These are phyloP conservation scores for Pollimyrus isidori DNA, from an alignment of 2,113 vertebrate species.

Conservation along the genomic window DNA sequence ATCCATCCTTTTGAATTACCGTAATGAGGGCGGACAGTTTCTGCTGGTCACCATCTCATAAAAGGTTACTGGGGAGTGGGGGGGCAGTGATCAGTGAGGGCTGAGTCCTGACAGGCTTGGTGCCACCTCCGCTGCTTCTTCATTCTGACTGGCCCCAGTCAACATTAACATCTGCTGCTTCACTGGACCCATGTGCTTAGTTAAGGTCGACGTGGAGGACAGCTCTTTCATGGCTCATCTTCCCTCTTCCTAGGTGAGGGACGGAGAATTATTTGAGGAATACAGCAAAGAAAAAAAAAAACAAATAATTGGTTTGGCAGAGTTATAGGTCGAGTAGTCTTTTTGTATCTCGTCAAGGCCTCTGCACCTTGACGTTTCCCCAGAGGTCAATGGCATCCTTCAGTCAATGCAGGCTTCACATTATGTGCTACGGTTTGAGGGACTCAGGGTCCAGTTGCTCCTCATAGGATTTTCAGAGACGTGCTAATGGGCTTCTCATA, in stretches of 20 bases:
- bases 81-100: neutral
- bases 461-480: neutral
- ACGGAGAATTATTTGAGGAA: conserved; percentile 26
- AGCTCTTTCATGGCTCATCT: conserved; percentile 20
- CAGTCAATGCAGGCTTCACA: neutral
- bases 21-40: conserved; percentile 37
- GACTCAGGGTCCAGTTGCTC: neutral
- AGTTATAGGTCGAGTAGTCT: conserved; percentile 22
- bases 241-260: conserved; percentile 27
- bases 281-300: conserved; percentile 6
- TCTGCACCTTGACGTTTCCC: conserved; percentile 20
- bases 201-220: neutral
- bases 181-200: neutral
- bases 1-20: conserved; percentile 50
- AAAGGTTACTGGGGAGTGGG: conserved; percentile 20
- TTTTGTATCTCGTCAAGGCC: neutral
- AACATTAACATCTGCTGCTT: neutral
- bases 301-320: conserved; percentile 45
- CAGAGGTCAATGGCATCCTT: neutral
- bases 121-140: neutral
- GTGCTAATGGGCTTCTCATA: neutral
- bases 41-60: conserved; percentile 39
- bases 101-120: neutral
- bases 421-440: neutral
- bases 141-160: neutral